Base-by-base conservation (phyloP, 2,888 invertebrate species). In the Sclerodermus sp. region DNA sequence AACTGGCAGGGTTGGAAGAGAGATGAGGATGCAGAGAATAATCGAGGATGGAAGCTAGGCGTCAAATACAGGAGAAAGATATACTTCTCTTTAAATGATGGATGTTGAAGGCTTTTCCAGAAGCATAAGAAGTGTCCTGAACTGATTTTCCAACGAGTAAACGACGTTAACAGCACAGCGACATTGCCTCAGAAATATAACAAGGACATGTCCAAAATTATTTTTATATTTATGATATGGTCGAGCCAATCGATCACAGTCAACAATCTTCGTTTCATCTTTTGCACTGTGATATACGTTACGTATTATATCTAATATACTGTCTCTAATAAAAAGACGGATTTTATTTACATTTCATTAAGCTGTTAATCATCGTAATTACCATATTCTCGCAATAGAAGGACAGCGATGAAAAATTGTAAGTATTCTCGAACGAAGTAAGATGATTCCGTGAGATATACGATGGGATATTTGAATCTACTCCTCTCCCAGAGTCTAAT, bases 81-180 rank as follows among this genome's bases (percentile, higher is more conserved):
- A 62, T 52, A 62, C 64, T 65, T 59, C 53, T 55, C 55, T 54
- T 56, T 58, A 60, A 64, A 60, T 62, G 62, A 62, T 62, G 58
- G 64, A 62, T 63, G 62, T 58, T 49, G 50, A 23, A 43, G 45
- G 55, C 37, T 36, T 49, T 48, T 47, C 13, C n/a, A 2, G 39
- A 23, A 36, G 42, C 31, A 45, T 31, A 47, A 43, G 54, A 51
- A 50, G 43, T 41, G 15, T 43, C 46, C 31, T 29, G 39, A 41
- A 55, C 52, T 64, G 53, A 61, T 58, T 64, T 64, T 62, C 61
- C 57, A 62, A 62, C 60, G 50, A 38, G 14, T 38, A 42, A 49
- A 51, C 54, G 51, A 31, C 46, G 51, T 59, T 58, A 30, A 47
- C 42, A 36, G 46, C 47, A 45, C 47, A 42, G 36, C 49, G 46